A percentile compares a stretch with the other conserved stretches of the same genome.
Conservation (phyloP, 2,113 vertebrate species). For the Prolemur simus region DNA sequence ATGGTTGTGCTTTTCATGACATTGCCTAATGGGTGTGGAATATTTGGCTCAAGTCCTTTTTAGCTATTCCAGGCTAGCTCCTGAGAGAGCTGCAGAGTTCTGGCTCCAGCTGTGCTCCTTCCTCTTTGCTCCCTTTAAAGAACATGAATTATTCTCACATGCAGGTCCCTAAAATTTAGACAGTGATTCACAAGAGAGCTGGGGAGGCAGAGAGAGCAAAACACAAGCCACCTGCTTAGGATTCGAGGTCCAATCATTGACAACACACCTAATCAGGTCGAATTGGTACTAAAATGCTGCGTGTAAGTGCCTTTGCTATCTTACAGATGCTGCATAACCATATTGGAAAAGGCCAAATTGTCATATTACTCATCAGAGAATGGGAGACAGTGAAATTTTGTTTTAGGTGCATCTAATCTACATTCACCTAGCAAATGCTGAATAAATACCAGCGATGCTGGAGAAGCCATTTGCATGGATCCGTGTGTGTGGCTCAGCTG, state of each 20-base stretch:
- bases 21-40: neutral
- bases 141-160: constrained; percentile 34
- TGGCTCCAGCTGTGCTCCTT: constrained; percentile 18
- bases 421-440: neutral
- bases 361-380: neutral
- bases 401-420: neutral
- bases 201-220: neutral
- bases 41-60: constrained; percentile 15
- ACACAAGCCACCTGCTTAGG: constrained; percentile 31
- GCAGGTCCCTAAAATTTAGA: neutral
- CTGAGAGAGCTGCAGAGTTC: constrained; percentile 30
- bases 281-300: neutral
- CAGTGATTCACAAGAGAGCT: neutral
- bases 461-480: neutral
- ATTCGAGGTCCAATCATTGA: neutral
- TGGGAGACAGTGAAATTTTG: neutral
- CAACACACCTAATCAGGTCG: constrained; percentile 13
- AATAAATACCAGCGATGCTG: neutral
- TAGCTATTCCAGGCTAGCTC: constrained; percentile 1
- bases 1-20: constrained; percentile 23
- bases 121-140: constrained; percentile 2
- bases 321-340: neutral
- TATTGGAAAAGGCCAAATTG: neutral
- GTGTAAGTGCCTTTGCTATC: neutral
- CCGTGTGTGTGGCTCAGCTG: neutral